phyloP scores from a whole-genome alignment of 2,797 vertebrate genomes.

The Lepilemur septentrionalis region DNA sequence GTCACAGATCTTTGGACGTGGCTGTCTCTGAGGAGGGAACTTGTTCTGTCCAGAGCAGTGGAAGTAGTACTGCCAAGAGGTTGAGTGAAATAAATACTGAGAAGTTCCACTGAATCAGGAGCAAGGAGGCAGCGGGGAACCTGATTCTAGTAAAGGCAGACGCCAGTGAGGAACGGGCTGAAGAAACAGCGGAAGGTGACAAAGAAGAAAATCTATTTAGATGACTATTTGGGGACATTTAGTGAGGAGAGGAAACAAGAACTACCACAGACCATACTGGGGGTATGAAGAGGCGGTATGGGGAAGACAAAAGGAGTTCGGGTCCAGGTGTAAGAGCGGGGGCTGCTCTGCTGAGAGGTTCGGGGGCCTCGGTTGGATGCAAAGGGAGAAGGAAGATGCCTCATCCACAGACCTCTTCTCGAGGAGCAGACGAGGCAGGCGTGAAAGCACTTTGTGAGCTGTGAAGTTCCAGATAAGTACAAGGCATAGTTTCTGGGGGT shows the following conservation, averaged over 20 bases:
- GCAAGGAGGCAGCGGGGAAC: too few species aligned
- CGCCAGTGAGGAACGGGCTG: background rate
- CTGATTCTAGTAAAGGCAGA: background rate
- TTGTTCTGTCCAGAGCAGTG: background rate
- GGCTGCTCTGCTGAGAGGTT: background rate
- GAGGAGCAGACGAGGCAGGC: accelerated
- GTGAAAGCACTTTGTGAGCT: background rate
- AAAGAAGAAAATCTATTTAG: background rate
- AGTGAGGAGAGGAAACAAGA: background rate
- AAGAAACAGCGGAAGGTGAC: background rate
- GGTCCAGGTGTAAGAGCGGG: too few species aligned
- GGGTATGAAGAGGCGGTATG: background rate
- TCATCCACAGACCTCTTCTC: background rate
- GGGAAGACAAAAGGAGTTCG: accelerated
- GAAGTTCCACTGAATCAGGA: background rate
- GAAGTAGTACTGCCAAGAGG: background rate
- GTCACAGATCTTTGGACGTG: background rate
- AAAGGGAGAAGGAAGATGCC: too few species aligned
- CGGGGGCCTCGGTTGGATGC: background rate
- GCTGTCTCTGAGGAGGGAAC: background rate
- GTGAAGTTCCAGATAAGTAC: accelerated
- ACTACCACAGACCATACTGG: too few species aligned
- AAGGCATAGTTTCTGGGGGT: background rate
- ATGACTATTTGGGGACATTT: background rate
- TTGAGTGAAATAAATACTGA: background rate